phyloP scores from a whole-genome alignment of 2,797 vertebrate species.

The Hydrolagus colliei region DNA sequence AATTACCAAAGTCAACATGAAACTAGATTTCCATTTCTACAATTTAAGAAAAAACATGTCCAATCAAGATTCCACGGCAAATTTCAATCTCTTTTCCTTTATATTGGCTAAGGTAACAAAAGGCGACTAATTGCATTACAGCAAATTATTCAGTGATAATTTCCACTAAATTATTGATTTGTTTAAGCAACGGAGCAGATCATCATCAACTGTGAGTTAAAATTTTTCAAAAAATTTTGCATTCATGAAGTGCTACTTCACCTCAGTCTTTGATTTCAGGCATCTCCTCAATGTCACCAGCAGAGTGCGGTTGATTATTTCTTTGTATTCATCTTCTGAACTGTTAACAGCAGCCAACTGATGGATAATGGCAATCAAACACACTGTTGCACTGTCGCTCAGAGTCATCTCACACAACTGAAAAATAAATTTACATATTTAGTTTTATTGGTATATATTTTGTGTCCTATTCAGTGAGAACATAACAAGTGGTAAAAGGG shows the following conservation, averaged over 20 bases:
- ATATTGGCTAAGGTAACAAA: no score
- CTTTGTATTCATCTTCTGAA: slow-evolving; percentile 68
- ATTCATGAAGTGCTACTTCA: slow-evolving; percentile 41
- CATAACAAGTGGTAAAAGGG: neutral
- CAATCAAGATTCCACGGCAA: no score
- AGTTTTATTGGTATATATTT: slow-evolving; percentile 16
- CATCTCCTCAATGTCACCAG: slow-evolving; percentile 77
- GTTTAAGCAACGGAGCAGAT: neutral
- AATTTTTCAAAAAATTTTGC: neutral
- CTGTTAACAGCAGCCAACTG: slow-evolving; percentile 59
- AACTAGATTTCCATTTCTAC: no score
- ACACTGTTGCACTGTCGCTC: slow-evolving; percentile 80
- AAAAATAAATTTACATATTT: slow-evolving; percentile 5
- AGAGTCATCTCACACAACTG: slow-evolving; percentile 93
- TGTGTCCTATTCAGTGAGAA: neutral
- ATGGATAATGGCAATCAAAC: slow-evolving; percentile 70
- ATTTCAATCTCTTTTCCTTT: no score
- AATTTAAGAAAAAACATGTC: no score
- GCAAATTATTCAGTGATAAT: neutral
- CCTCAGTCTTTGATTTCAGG: slow-evolving; percentile 80
- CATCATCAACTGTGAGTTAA: neutral
- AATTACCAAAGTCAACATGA: no score
- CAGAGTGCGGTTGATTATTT: slow-evolving; percentile 74
- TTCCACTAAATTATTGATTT: neutral
- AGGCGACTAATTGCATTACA: neutral